phyloP scores from a whole-genome alignment of 64 coral and sea anemone species.

The Actinia tenebrosa region DNA sequence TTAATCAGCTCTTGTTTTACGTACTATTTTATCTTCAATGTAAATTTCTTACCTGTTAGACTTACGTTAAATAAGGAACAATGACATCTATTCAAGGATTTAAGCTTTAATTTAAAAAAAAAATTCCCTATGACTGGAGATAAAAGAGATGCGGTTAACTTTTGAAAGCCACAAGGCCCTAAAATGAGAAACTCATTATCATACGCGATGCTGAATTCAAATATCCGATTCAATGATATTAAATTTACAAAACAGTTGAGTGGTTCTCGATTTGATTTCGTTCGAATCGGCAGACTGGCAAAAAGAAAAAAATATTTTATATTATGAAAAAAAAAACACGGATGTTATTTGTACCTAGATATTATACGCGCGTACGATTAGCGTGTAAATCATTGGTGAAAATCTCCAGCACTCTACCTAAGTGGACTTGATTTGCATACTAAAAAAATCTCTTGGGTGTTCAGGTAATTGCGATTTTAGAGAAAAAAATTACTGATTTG shows the following conservation, averaged over 20 bases:
- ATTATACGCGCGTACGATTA: neutral
- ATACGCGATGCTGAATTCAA: neutral
- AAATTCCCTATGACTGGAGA: neutral
- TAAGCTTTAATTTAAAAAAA: neutral
- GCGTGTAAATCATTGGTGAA: neutral
- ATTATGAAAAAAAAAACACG: neutral
- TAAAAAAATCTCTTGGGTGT: neutral
- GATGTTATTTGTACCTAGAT: neutral
- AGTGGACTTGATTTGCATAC: neutral
- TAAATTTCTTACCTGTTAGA: neutral
- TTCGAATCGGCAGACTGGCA: neutral
- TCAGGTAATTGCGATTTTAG: neutral
- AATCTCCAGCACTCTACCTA: neutral
- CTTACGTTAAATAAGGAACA: neutral
- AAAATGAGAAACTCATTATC: neutral
- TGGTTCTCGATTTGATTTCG: neutral
- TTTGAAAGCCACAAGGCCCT: neutral
- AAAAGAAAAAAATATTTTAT: neutral
- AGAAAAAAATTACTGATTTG: neutral
- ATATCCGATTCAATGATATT: constrained; percentile 1
- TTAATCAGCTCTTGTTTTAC: neutral
- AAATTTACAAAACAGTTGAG: neutral
- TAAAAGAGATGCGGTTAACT: neutral
- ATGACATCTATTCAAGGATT: neutral
- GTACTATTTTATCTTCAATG: neutral